These are phyloP conservation scores for Drosophila putrida DNA, from an alignment of 2,888 invertebrate species.

Conservation along the genomic window DNA sequence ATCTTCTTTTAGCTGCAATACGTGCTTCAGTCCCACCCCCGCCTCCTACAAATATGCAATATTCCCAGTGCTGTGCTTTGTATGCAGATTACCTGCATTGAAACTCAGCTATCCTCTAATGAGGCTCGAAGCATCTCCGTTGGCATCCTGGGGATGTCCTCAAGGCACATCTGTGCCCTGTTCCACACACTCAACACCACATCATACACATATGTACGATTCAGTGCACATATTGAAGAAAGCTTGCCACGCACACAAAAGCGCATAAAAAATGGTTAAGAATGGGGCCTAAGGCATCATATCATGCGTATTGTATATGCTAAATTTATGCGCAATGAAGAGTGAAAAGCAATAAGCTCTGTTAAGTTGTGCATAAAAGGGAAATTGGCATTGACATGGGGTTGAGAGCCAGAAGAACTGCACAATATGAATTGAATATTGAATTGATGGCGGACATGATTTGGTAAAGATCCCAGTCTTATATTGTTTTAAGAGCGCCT, in stretches of 20 bases:
- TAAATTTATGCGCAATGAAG: slow-evolving; percentile 79
- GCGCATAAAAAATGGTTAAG: slow-evolving; percentile 35
- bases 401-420: slow-evolving; percentile 10
- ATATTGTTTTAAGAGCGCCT: slow-evolving; percentile 15
- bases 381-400: slow-evolving; percentile 73
- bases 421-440: slow-evolving; percentile 58
- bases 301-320: slow-evolving; percentile 63
- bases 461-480: not conserved
- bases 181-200: slow-evolving; percentile 8
- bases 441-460: slow-evolving; percentile 44
- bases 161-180: slow-evolving; percentile 17
- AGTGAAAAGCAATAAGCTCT: slow-evolving; percentile 80
- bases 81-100: slow-evolving; percentile 69
- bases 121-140: slow-evolving; percentile 51
- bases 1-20: slow-evolving; percentile 48
- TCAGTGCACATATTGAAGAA: slow-evolving; percentile 55
- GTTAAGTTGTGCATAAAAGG: slow-evolving; percentile 78
- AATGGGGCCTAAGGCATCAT: slow-evolving; percentile 35
- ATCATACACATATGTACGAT: slow-evolving; percentile 31
- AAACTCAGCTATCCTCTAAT: slow-evolving; percentile 56
- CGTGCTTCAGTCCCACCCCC: slow-evolving; percentile 38
- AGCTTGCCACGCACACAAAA: slow-evolving; percentile 26
- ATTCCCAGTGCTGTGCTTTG: slow-evolving; percentile 40
- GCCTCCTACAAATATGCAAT: slow-evolving; percentile 29
- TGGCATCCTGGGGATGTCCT: slow-evolving; percentile 10